Conservation (phyloP, 2,113 vertebrate species). For the Arothron firmamentum region DNA sequence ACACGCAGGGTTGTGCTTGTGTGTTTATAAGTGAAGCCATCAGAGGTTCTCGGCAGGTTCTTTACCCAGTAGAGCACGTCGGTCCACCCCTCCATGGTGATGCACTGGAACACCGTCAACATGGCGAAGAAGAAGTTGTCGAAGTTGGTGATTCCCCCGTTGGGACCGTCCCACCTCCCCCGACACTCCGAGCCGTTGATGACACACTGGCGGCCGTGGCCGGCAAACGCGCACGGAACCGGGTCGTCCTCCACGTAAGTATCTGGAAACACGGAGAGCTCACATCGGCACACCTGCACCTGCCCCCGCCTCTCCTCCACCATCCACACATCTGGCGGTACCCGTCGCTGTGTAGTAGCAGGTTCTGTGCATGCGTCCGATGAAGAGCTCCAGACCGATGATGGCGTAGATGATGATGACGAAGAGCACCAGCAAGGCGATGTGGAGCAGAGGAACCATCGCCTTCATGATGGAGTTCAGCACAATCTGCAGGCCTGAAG, state of each 20-base stretch:
- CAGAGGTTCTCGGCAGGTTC: neutral
- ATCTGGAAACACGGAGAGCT: constrained; percentile 68
- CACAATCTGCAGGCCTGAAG: constrained; percentile 88
- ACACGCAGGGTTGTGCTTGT: too few species aligned
- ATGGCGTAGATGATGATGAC: constrained; percentile 97
- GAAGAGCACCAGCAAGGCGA: constrained; percentile 89
- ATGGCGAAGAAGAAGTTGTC: constrained; percentile 95
- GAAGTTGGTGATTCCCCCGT: constrained; percentile 90
- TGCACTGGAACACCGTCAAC: constrained; percentile 89
- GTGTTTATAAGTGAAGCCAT: too few species aligned
- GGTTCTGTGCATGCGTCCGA: constrained; percentile 91
- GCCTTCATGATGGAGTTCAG: constrained; percentile 96
- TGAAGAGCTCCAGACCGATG: constrained; percentile 92
- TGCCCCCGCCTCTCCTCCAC: too few species aligned
- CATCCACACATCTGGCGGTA: constrained; percentile 44
- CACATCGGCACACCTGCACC: too few species aligned
- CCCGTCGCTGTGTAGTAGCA: constrained; percentile 82
- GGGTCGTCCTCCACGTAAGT: constrained; percentile 84
- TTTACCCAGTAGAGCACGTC: constrained; percentile 89
- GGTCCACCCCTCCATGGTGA: constrained; percentile 93
- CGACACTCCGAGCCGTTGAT: constrained; percentile 83
- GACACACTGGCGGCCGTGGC: constrained; percentile 79
- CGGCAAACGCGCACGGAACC: constrained; percentile 81
- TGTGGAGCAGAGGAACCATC: constrained; percentile 91
- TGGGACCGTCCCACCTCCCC: constrained; percentile 85